These are phyloP conservation scores for Pyrgilauda ruficollis DNA, from an alignment of 2,113 vertebrate genomes.

Conservation along the genomic window DNA sequence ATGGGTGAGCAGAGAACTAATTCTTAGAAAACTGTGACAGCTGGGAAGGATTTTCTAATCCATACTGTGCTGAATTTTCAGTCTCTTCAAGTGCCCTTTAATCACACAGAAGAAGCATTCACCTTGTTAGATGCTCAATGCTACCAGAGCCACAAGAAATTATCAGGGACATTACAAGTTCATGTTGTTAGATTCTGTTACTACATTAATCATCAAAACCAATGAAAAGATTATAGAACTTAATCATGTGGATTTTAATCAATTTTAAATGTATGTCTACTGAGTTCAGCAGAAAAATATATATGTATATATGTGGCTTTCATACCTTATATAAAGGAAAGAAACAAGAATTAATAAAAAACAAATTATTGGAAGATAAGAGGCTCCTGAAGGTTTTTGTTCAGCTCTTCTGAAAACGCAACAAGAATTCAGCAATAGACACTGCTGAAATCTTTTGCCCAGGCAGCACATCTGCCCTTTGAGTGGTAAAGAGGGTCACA, in stretches of 20 bases:
- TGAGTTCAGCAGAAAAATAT: neutral
- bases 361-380: neutral
- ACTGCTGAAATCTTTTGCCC: neutral
- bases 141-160: neutral
- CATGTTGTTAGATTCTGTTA: neutral
- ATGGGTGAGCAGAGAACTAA: neutral
- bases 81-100: neutral
- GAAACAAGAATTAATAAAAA: neutral
- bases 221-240: neutral
- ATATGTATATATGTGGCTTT: neutral
- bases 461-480: neutral
- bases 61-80: neutral
- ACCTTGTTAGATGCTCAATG: neutral
- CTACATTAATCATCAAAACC: neutral
- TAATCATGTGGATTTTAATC: neutral
- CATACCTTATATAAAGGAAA: neutral
- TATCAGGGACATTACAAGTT: neutral
- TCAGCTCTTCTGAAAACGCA: neutral
- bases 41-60: neutral
- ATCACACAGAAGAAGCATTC: neutral
- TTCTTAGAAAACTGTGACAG: neutral
- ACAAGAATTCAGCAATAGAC: neutral
- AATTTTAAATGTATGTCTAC: neutral
- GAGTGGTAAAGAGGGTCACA: neutral
- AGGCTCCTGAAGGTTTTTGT: neutral